Conservation (phyloP, 2,113 vertebrate genomes). For the Phainopepla nitens region DNA sequence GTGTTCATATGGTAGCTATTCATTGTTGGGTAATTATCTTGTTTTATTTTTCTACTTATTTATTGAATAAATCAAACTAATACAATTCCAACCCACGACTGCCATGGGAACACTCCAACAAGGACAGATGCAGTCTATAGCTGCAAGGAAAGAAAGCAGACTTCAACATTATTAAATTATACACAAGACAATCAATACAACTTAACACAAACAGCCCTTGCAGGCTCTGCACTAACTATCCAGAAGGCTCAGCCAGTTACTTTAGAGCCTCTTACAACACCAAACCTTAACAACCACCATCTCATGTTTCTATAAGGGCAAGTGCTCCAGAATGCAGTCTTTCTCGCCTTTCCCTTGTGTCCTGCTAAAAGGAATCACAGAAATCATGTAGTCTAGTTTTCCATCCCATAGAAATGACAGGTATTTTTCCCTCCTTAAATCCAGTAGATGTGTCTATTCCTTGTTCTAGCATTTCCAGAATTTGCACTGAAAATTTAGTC, state of each 20-base stretch:
- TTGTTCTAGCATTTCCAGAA: background rate
- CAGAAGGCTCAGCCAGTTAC: background rate
- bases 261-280: background rate
- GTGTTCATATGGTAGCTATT: slow-evolving; percentile 64
- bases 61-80: slow-evolving; percentile 78
- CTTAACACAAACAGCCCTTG: slow-evolving; percentile 57
- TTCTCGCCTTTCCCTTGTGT: background rate
- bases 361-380: background rate
- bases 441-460: background rate
- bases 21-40: slow-evolving; percentile 71
- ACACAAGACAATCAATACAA: slow-evolving; percentile 58
- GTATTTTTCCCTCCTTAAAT: background rate
- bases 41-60: slow-evolving; percentile 77
- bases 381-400: background rate
- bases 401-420: background rate
- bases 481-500: background rate
- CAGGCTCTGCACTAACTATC: background rate
- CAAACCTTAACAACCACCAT: background rate
- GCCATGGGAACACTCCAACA: slow-evolving; percentile 67
- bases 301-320: background rate
- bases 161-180: slow-evolving; percentile 63
- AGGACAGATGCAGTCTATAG: slow-evolving; percentile 64
- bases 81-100: slow-evolving; percentile 70
- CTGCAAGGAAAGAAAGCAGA: slow-evolving; percentile 49
- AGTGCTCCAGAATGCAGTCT: background rate